Percentiles rank a stretch among this genome's conserved stretches.
Conservation (phyloP, 2,888 invertebrate species). For the Lithodes maja region DNA sequence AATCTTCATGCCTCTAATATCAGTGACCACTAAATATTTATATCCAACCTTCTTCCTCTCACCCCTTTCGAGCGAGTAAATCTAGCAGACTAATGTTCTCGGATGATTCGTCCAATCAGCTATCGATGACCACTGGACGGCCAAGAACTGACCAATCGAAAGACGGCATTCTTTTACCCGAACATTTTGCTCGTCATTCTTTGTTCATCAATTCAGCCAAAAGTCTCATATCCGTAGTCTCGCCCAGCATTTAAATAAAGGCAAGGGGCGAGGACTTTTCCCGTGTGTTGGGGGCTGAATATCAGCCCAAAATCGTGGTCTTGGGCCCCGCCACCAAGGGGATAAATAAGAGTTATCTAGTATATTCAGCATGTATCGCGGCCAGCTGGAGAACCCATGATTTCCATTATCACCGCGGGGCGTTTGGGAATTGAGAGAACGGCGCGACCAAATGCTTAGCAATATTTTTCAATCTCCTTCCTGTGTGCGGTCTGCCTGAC, state of each 20-base stretch:
- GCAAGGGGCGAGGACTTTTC: constrained; percentile 46
- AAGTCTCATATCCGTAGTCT: constrained; percentile 65
- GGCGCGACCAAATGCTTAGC: constrained; percentile 68
- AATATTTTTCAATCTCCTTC: constrained; percentile 68
- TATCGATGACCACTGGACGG: constrained; percentile 64
- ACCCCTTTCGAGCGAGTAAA: constrained; percentile 62
- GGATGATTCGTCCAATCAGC: constrained; percentile 66
- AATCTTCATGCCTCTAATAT: constrained; percentile 67
- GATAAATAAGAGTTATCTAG: constrained; percentile 67
- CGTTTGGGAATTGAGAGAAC: constrained; percentile 68
- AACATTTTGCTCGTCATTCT: constrained; percentile 68
- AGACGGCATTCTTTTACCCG: constrained; percentile 63
- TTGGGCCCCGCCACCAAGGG: constrained; percentile 59
- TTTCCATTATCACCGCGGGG: constrained; percentile 68
- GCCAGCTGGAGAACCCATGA: constrained; percentile 55
- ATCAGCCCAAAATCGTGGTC: constrained; percentile 56
- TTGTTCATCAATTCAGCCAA: constrained; percentile 68
- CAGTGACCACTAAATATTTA: constrained; percentile 67
- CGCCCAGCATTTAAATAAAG: constrained; percentile 67
- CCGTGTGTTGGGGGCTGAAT: constrained; percentile 58
- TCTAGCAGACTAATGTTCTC: constrained; percentile 66
- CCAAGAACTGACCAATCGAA: constrained; percentile 65
- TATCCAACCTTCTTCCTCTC: constrained; percentile 35
- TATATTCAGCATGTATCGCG: constrained; percentile 65
- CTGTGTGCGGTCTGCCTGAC: constrained; percentile 64